Evolutionary conservation across 2,888 invertebrate species (phyloP).

Genomic region (Clivina fossor): DNA sequence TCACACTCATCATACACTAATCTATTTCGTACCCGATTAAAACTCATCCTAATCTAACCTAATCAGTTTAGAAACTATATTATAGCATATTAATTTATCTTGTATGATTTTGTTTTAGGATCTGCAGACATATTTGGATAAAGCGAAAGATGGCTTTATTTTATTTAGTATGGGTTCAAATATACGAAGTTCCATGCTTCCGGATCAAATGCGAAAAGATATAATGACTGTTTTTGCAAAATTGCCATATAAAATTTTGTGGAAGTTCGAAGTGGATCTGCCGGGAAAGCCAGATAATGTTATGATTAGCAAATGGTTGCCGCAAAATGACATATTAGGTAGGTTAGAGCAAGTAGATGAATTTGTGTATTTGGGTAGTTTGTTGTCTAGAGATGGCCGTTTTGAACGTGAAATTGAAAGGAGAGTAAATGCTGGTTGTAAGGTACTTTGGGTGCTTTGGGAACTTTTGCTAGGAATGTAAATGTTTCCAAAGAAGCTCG

Average conservation of each 20-base stretch:
- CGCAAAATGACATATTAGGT: constrained; percentile 50
- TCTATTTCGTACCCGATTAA: too few species aligned
- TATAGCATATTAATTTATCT: constrained; percentile 19
- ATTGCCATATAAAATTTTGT: constrained; percentile 49
- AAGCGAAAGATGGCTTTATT: constrained; percentile 42
- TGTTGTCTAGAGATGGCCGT: too few species aligned
- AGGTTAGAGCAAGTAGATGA: too few species aligned
- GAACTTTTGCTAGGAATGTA: too few species aligned
- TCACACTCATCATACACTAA: too few species aligned
- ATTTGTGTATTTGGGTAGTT: too few species aligned
- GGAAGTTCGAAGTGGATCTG: constrained; percentile 57
- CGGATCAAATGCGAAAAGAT: constrained; percentile 37
- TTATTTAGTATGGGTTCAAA: constrained; percentile 45
- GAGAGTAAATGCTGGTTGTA: too few species aligned
- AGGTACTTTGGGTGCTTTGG: too few species aligned
- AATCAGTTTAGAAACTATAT: constrained; percentile 48
- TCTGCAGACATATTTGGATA: constrained; percentile 36
- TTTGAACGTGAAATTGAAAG: too few species aligned
- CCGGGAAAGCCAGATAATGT: constrained; percentile 51
- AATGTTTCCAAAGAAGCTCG: too few species aligned
- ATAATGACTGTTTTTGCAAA: constrained; percentile 41
- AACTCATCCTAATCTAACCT: too few species aligned
- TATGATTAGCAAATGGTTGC: constrained; percentile 51
- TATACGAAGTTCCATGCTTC: constrained; percentile 39
- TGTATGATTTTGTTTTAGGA: not conserved